Conservation (phyloP, 2,113 vertebrate genomes). For the Chrysochloris asiatica region DNA sequence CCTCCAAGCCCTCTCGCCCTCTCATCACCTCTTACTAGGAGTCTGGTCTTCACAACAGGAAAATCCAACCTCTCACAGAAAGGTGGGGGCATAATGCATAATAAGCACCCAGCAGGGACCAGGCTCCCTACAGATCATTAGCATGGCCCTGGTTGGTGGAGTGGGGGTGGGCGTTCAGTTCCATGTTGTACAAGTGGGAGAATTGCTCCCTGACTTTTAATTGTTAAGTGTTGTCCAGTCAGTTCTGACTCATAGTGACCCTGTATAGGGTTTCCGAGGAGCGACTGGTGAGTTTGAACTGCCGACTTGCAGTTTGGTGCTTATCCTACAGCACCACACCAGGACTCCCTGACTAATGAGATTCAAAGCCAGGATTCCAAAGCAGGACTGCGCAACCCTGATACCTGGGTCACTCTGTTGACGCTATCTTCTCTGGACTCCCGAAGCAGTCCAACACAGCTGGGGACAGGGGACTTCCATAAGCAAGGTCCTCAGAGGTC, state of each 20-base stretch:
- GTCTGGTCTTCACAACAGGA: not conserved
- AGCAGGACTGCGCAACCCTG: not conserved
- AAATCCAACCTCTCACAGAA: not conserved
- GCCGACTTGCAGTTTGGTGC: too few relatives aligned
- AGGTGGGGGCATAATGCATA: too few relatives aligned
- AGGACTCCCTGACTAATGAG: not conserved
- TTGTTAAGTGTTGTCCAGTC: too few relatives aligned
- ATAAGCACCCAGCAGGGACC: not conserved
- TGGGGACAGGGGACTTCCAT: rapidly evolving
- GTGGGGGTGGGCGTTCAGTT: too few relatives aligned
- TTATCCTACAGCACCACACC: too few relatives aligned
- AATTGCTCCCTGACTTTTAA: not conserved
- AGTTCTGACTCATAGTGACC: too few relatives aligned
- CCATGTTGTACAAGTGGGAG: not conserved
- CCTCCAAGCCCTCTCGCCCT: not conserved
- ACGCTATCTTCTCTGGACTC: not conserved
- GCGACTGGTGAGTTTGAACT: too few relatives aligned
- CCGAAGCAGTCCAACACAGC: not conserved
- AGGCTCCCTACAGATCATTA: rapidly evolving
- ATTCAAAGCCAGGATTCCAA: not conserved
- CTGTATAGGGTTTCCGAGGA: too few relatives aligned
- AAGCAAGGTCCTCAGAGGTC: not conserved
- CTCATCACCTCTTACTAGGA: not conserved
- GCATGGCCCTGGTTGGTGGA: too few relatives aligned
- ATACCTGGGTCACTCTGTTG: not conserved